Evolutionary conservation across 2,888 invertebrate genomes (phyloP).

Genomic region (Anarsia innoxiella): DNA sequence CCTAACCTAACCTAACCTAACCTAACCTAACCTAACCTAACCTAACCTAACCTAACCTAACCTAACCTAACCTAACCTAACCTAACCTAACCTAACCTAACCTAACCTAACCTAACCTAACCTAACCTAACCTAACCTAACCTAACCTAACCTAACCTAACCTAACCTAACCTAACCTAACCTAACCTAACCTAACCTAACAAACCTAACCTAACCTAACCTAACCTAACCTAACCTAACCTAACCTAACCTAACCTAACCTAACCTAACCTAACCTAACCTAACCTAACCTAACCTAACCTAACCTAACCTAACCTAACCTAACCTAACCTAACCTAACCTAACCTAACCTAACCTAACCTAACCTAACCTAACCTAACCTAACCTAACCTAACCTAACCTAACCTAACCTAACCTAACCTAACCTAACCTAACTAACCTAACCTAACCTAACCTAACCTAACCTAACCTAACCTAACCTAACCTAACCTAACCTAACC

Average conservation of each 20-base stretch:
- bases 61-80: constrained; percentile 20
- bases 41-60: constrained; percentile 23
- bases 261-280: constrained; percentile 26
- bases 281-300: constrained; percentile 23
- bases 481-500: constrained; percentile 15
- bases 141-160: constrained; percentile 19
- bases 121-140: constrained; percentile 16
- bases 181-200: constrained; percentile 17
- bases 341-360: constrained; percentile 15
- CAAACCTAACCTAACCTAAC: constrained; percentile 16
- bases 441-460: too few relatives aligned
- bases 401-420: constrained; percentile 17
- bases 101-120: constrained; percentile 15
- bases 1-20: constrained; percentile 27
- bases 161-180: constrained; percentile 19
- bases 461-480: too few relatives aligned
- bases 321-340: constrained; percentile 20
- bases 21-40: constrained; percentile 25
- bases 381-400: constrained; percentile 12
- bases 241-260: constrained; percentile 26
- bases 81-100: constrained; percentile 18
- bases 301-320: constrained; percentile 21
- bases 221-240: constrained; percentile 18
- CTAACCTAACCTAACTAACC: constrained; percentile 19
- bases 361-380: constrained; percentile 17